These are phyloP conservation scores for Shargacucullia verbasci DNA, from an alignment of 2,888 invertebrate genomes.

Conservation along the genomic window DNA sequence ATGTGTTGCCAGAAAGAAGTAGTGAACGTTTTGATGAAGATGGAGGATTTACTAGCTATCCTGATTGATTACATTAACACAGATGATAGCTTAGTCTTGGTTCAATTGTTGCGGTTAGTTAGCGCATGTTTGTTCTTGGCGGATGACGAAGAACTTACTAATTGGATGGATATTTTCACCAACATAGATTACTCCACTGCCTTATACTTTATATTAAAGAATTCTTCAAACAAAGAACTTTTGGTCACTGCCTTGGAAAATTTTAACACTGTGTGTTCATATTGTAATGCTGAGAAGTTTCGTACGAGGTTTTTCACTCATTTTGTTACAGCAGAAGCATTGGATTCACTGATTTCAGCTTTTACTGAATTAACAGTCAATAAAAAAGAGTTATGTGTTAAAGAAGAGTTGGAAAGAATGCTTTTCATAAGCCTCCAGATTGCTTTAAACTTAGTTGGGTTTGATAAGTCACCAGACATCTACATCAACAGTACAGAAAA, in stretches of 20 bases:
- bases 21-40: slow-evolving; percentile 87
- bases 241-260: slow-evolving; percentile 89
- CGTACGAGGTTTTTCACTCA: slow-evolving; percentile 73
- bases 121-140: slow-evolving; percentile 86
- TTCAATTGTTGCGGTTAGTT: slow-evolving; percentile 92
- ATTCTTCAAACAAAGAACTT: slow-evolving; percentile 91
- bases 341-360: slow-evolving; percentile 72
- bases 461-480: slow-evolving; percentile 74
- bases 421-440: slow-evolving; percentile 78
- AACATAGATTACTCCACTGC: slow-evolving; percentile 87
- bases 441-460: slow-evolving; percentile 74
- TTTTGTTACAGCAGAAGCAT: slow-evolving; percentile 74
- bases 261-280: slow-evolving; percentile 87
- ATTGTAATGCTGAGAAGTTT: slow-evolving; percentile 72
- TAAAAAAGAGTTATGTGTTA: slow-evolving; percentile 68
- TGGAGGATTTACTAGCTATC: slow-evolving; percentile 88
- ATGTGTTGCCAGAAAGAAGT: slow-evolving; percentile 92
- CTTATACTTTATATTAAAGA: slow-evolving; percentile 92
- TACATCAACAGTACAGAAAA: slow-evolving; percentile 67
- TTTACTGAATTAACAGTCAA: slow-evolving; percentile 73
- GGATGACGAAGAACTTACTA: slow-evolving; percentile 76
- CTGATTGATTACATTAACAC: slow-evolving; percentile 89
- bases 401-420: slow-evolving; percentile 77
- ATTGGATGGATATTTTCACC: slow-evolving; percentile 84
- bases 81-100: slow-evolving; percentile 92